Conservation (phyloP, 2,888 invertebrate species). For the Tillus elongatus region DNA sequence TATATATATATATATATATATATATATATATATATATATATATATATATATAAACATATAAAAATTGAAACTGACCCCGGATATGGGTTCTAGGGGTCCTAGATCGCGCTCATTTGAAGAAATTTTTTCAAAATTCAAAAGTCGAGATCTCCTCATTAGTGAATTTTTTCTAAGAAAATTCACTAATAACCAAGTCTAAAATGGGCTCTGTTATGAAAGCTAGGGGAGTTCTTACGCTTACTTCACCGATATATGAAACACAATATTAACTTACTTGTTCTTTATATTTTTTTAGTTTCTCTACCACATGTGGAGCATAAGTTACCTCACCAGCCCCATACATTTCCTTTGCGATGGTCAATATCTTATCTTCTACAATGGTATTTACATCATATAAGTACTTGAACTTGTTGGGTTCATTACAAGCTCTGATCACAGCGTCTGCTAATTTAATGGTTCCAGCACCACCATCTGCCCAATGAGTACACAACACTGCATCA, state of each 20-base stretch:
- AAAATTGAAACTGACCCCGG: too few species aligned
- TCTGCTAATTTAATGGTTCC: conserved; percentile 82
- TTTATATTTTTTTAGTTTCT: conserved; percentile 61
- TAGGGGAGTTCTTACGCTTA: neutral
- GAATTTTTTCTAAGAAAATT: too few species aligned
- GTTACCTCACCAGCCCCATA: conserved; percentile 90
- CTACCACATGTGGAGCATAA: conserved; percentile 60
- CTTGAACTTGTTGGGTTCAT: conserved; percentile 52
- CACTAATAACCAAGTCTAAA: too few species aligned
- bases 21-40: neutral
- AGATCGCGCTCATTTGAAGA: too few species aligned
- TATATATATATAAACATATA: too few species aligned
- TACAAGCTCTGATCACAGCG: conserved; percentile 73
- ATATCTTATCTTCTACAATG: conserved; percentile 78
- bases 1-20: too few species aligned
- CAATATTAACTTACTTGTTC: conserved; percentile 51
- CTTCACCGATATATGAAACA: neutral
- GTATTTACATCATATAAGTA: conserved; percentile 62
- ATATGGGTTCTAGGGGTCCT: too few species aligned
- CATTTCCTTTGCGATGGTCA: conserved; percentile 80
- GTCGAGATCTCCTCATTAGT: too few species aligned
- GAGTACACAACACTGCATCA: conserved; percentile 76
- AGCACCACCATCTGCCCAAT: conserved; percentile 84
- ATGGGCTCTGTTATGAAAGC: neutral
- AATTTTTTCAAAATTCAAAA: too few species aligned